Conservation (phyloP, 2,113 vertebrate genomes). For the Nesospiza acunhae region DNA sequence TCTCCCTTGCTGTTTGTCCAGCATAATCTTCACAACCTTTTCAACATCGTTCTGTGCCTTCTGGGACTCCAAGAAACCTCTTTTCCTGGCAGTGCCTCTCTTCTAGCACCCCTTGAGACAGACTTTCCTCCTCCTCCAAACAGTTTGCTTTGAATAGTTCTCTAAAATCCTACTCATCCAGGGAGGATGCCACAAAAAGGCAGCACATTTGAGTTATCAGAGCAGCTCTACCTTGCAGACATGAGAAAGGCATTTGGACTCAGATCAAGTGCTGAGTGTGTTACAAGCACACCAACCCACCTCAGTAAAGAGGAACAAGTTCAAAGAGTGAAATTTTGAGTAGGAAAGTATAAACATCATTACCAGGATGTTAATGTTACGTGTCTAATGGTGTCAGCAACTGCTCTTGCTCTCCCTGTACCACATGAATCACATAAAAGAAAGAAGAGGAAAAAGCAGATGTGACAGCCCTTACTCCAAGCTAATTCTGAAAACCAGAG, state of each 20-base stretch:
- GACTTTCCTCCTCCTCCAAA: background rate
- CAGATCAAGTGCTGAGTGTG: background rate
- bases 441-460: background rate
- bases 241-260: background rate
- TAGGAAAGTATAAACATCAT: background rate
- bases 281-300: background rate
- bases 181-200: background rate
- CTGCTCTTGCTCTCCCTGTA: background rate
- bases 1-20: background rate
- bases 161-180: background rate
- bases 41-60: background rate
- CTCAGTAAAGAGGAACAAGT: background rate
- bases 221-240: background rate
- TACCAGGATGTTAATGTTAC: background rate
- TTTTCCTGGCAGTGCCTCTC: background rate
- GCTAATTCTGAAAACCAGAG: background rate
- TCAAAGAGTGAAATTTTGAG: background rate
- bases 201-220: background rate
- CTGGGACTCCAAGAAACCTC: background rate
- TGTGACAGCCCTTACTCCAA: fast-evolving
- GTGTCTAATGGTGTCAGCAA: background rate
- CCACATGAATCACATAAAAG: background rate
- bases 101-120: background rate
- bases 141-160: background rate
- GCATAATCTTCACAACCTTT: background rate